Conservation (phyloP, 1,140 invertebrate genomes). For the Hyphantria cunea region DNA sequence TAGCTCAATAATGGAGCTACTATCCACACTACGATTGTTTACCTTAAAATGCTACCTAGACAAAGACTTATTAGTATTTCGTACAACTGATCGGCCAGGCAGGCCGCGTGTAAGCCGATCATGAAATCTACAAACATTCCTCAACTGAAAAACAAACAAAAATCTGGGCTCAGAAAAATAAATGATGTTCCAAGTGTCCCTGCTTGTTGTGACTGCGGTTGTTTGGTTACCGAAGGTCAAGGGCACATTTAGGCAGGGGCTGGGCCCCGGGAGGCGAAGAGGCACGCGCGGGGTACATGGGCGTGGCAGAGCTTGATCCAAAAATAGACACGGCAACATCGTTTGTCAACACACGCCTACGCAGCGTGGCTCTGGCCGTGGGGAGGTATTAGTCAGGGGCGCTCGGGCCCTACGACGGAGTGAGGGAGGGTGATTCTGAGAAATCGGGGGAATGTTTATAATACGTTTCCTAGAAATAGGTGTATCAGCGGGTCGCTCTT, state of each 20-base stretch:
- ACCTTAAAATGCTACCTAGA: too few species aligned
- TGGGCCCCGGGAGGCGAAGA: constrained; percentile 31
- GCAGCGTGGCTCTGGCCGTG: constrained; percentile 36
- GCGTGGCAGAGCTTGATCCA: constrained; percentile 57
- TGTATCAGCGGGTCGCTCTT: constrained; percentile 19
- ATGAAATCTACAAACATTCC: neutral
- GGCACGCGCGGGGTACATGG: constrained; percentile 37
- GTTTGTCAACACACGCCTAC: constrained; percentile 78
- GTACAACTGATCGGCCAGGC: too few species aligned
- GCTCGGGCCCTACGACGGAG: constrained; percentile 6
- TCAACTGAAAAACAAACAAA: constrained; percentile 28
- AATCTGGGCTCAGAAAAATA: constrained; percentile 37
- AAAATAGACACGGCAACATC: constrained; percentile 68
- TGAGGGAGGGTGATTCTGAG: constrained; percentile 4
- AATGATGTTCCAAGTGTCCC: constrained; percentile 47
- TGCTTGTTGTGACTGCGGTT: constrained; percentile 74
- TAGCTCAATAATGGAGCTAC: too few species aligned
- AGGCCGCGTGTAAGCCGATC: too few species aligned
- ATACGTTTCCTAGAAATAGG: constrained; percentile 20
- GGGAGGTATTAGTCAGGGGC: constrained; percentile 12
- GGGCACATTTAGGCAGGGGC: constrained; percentile 52
- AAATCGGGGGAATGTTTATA: constrained; percentile 22
- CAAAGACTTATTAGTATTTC: too few species aligned
- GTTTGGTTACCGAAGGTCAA: constrained; percentile 77
- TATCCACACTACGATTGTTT: too few species aligned